phyloP scores from a whole-genome alignment of 2,888 invertebrate genomes.

The Fragum fragum region DNA sequence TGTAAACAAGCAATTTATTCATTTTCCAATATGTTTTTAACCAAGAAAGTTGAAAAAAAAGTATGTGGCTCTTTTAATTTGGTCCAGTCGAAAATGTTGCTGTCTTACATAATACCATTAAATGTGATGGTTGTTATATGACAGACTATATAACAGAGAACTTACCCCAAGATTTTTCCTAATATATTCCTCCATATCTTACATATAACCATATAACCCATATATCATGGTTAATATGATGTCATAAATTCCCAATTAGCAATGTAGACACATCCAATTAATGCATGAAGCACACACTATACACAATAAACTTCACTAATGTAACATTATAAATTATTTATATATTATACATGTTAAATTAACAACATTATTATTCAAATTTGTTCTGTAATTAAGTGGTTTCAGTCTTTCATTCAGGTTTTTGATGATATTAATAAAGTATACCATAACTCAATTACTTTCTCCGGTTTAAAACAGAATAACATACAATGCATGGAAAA shows the following conservation, averaged over 20 bases:
- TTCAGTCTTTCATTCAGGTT: neutral
- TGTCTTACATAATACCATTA: too few species aligned
- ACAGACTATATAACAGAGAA: too few species aligned
- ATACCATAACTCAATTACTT: too few species aligned
- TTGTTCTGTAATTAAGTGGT: neutral
- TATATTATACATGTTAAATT: neutral
- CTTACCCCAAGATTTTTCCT: constrained; percentile 66
- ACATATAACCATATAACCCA: constrained; percentile 7
- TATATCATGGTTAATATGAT: constrained; percentile 1
- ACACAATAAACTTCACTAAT: constrained; percentile 10
- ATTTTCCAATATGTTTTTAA: too few species aligned
- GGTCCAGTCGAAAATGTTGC: too few species aligned
- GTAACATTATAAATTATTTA: neutral
- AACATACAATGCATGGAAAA: too few species aligned
- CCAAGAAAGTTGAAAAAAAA: too few species aligned
- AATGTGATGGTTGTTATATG: too few species aligned
- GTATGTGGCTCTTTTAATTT: too few species aligned
- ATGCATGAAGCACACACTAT: neutral
- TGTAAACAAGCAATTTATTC: too few species aligned
- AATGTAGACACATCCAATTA: constrained; percentile 18
- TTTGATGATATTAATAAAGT: too few species aligned
- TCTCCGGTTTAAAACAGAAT: too few species aligned
- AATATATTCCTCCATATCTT: constrained; percentile 66
- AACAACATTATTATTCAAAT: constrained; percentile 4
- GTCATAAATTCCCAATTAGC: constrained; percentile 21